phyloP scores from a whole-genome alignment of 2,797 vertebrate species.

The Ctenopoma kingsleyae region DNA sequence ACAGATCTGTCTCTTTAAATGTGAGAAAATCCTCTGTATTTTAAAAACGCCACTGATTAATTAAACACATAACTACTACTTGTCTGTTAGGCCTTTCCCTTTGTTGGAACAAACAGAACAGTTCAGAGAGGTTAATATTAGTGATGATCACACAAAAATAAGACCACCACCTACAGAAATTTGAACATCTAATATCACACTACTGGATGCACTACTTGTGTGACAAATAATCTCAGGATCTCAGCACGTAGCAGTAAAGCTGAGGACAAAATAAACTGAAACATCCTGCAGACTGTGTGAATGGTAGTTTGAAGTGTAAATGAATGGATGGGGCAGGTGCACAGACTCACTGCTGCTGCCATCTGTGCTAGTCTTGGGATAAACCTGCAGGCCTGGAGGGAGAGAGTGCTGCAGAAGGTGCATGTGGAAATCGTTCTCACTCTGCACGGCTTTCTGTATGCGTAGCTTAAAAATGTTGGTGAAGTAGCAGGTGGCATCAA shows the following conservation, averaged over 20 bases:
- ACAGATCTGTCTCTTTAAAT: not conserved
- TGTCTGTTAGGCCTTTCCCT: not conserved
- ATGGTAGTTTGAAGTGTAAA: not conserved
- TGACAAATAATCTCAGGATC: not conserved
- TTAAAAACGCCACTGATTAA: not conserved
- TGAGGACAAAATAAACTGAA: not conserved
- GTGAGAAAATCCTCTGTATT: not conserved
- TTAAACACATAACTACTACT: too few relatives aligned
- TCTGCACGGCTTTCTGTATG: conserved; percentile 84
- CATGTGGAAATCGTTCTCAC: conserved; percentile 86
- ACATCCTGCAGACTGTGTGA: conserved; percentile 14
- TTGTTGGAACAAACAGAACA: not conserved
- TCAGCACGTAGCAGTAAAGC: not conserved
- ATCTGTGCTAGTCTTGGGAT: conserved; percentile 81
- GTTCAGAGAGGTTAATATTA: too few relatives aligned
- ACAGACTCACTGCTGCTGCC: conserved; percentile 72
- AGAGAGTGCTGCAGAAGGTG: conserved; percentile 87
- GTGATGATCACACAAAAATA: not conserved
- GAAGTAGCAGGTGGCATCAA: conserved; percentile 89
- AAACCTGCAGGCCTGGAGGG: conserved; percentile 84
- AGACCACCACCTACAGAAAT: not conserved
- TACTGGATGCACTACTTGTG: not conserved
- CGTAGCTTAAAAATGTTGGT: conserved; percentile 87
- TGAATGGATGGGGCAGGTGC: conserved; percentile 15
- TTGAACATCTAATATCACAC: not conserved